Base-by-base conservation (phyloP, 1,140 invertebrate species). In the Drosophila ogumai region DNA sequence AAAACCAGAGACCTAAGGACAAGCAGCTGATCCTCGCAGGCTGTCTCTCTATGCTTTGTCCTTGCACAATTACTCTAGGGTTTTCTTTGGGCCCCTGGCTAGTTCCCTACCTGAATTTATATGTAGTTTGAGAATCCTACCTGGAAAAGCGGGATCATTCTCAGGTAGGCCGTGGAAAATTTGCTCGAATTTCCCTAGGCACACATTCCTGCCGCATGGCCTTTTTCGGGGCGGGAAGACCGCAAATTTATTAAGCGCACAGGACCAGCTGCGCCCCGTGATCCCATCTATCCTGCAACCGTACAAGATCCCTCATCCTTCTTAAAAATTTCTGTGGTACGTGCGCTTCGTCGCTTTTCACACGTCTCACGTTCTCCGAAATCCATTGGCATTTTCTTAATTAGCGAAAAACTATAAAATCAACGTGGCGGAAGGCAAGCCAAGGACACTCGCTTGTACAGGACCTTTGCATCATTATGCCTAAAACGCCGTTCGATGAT, bases 201-300 rank as follows among this genome's bases (percentile, higher is more conserved):
- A 78, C 61, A 75, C n/a, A 68, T 56, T 40, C 32, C 41, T 7
- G 67, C 63, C 68, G 64, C 44, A 78, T 82, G 75, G 22, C 43
- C 32, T 52, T 76, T 80, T 88, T 84, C 81, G 71, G 81, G 85
- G 85, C 85, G 85, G 85, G 85, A 90, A 90, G 85, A 90, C 85
- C 85, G 85, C 85, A 90, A 90, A 90, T 90, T 85, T 90, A 85
- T 90, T 77, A 81, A 81, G 55, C 61, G 43, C 58, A 41, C 31
- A 55, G 49, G 36, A 52, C 72, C 78, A 86, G 82, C 82, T 78
- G 74, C 60, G 44, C 32, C 32, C 25, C 28, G 19, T 52, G 71
- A 66, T 66, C 46, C 67, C 56, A 9, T 15, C 54, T 25, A 72
- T 60, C 66, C 55, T 32, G 49, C 28, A 52, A 52, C 47, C 47